Percentiles rank a stretch among this genome's conserved stretches.
phyloP scores from a whole-genome alignment of 1,140 invertebrate species.

The Conopomorpha cramerella region DNA sequence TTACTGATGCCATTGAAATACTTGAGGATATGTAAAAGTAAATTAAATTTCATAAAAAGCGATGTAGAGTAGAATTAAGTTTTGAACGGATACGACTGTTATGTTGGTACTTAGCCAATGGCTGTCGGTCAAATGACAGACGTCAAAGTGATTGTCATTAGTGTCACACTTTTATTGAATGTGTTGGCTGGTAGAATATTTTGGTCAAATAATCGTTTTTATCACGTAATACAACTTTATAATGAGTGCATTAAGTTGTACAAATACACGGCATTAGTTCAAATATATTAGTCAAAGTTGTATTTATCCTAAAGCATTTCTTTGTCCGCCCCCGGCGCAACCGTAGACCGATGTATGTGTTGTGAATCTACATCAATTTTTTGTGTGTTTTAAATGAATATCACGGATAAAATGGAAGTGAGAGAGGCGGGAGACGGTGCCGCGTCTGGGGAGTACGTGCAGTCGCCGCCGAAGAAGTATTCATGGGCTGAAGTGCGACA shows the following conservation, averaged over 20 bases:
- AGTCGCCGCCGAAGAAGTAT: conserved; percentile 38
- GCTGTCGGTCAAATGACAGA: too few species aligned
- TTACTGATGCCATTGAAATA: too few species aligned
- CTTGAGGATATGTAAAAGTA: too few species aligned
- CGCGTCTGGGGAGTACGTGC: conserved; percentile 30
- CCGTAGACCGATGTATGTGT: conserved; percentile 17
- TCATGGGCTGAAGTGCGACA: conserved; percentile 82
- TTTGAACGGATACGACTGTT: too few species aligned
- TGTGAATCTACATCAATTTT: conserved; percentile 18
- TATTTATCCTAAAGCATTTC: conserved; percentile 3
- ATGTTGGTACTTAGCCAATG: too few species aligned
- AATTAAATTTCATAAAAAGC: not conserved
- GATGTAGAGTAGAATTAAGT: not conserved
- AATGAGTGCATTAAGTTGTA: conserved; percentile 21
- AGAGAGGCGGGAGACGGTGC: conserved; percentile 45
- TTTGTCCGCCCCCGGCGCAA: conserved; percentile 5
- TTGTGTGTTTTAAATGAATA: conserved; percentile 14
- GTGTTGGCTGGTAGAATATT: conserved; percentile 40
- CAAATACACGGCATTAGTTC: conserved; percentile 24
- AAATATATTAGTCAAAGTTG: conserved; percentile 21
- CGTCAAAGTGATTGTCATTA: conserved; percentile 1
- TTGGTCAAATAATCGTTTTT: conserved; percentile 23
- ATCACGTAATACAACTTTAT: conserved; percentile 25
- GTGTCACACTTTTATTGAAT: conserved; percentile 43
- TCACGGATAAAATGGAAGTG: conserved; percentile 45